Evolutionary conservation across 2,888 invertebrate genomes (phyloP), one percentile per base, ranked within the genome.

Genomic region (Mesochorus sp.): DNA sequence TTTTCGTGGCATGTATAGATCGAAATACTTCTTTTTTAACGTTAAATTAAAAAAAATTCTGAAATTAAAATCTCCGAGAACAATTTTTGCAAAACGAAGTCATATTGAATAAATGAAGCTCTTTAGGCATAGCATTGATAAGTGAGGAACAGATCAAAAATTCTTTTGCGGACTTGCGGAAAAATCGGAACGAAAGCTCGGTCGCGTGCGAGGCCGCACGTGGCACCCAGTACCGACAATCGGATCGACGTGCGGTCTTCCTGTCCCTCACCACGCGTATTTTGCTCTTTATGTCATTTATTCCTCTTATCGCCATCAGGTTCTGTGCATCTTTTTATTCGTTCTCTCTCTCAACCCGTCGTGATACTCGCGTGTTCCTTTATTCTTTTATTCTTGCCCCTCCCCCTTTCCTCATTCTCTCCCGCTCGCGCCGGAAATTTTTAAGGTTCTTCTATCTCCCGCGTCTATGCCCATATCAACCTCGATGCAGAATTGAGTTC

Each of bases 141-240:
- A n/a, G n/a, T n/a, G n/a, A 17, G 26, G 14, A 47, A 31, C 5
- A 37, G 31, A 21, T 12, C 5, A 3, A 4, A 8, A 8, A 10
- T n/a, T n/a, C n/a, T n/a, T n/a, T n/a, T n/a, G n/a, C n/a, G n/a
- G n/a, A n/a, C n/a, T n/a, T n/a, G n/a, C n/a, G 24, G 3, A 12
- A 66, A 31, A 31, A 51, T 61, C 37, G 34, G 21, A 42, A 39
- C 21, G 8, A 49, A 10, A 12, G 26, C 5, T 34, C n/a, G 47
- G 53, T 53, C 61, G 61, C 61, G 74, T 75, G 67, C 67, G 24
- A 53, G n/a, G 44, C 34, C 34, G n/a, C n/a, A 51, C 67, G 74
- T 67, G 61, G 61, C 61, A n/a, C n/a, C n/a, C n/a, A 26, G 26
- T 14, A 26, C 14, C 59, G 70, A 42, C 61, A 61, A 71, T 71